Evolutionary conservation across 2,888 invertebrate genomes (phyloP), one percentile per base, ranked within the genome.

Genomic region (Agriotes lineatus): DNA sequence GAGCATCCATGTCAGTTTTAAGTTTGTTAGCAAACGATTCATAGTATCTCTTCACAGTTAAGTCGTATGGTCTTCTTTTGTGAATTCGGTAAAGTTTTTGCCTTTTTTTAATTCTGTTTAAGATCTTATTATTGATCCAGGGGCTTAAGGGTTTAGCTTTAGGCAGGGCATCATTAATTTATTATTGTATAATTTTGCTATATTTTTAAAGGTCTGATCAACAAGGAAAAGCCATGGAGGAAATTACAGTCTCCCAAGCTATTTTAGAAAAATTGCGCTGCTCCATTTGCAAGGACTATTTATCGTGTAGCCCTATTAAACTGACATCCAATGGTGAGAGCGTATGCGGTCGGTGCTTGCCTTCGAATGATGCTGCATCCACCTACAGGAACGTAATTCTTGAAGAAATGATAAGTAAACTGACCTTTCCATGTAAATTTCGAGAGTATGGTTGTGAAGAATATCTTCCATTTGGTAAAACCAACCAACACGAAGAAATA

Each of bases 261-360:
- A 22, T 77, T 0, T 45, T 79, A 12, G 56, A 74, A 45, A 58
- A 75, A 18, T 70, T 83, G 50, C 72, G 76, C 58, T 84, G 84
- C 58, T 50, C 72, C 2, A 75, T 79, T 48, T 84, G 84, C 66
- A 71, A 74, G 18, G 75, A 78, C 20, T 79, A 78, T 33, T 73
- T 83, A 9, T 81, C 78, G 22, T 80, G 80, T 67, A 81, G 79
- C 19, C 83, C 83, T 1, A 79, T 83, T n/a, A 73, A 77, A 12
- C 78, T 82, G 2, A 68, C 80, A 6, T 78, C 81, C 2, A 75
- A 80, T 63, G 78, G 78, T 35, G 75, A 72, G 35, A 74, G 70
- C 22, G 56, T 81, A 2, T 84, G 84, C 68, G 83, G 82, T 56
- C 74, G 82, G 59, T 84, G 84, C 70, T 59, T 64, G 20, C 19